These are phyloP conservation scores for Neomonachus schauinslandi DNA, from an alignment of 2,113 vertebrate species.

Conservation along the genomic window DNA sequence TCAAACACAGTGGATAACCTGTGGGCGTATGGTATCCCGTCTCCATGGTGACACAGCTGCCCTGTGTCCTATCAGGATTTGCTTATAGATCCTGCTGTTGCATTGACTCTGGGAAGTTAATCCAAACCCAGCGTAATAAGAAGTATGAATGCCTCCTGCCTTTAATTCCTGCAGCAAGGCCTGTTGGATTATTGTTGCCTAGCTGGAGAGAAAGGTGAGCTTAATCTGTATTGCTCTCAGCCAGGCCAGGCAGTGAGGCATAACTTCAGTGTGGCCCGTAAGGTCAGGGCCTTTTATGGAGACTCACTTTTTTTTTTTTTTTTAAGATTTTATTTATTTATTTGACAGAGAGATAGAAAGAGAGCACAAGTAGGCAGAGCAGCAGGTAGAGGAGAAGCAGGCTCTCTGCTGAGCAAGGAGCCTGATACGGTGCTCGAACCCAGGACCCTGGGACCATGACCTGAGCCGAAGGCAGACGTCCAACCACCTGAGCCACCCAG, in stretches of 20 bases:
- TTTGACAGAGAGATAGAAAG: no score
- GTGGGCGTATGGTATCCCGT: conserved; percentile 42
- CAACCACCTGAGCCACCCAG: no score
- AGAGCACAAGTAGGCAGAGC: no score
- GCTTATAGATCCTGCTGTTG: conserved; percentile 66
- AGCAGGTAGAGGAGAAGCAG: no score
- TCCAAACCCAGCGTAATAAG: conserved; percentile 66
- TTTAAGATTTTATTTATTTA: no score
- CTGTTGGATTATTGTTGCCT: neutral
- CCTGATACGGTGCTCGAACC: no score
- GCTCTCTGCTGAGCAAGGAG: no score
- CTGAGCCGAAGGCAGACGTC: no score
- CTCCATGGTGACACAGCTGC: conserved; percentile 67
- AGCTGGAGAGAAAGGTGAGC: neutral
- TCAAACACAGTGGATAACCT: conserved; percentile 42
- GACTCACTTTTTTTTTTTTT: neutral
- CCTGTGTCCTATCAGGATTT: conserved; percentile 57
- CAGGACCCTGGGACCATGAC: no score
- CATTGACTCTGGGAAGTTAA: conserved; percentile 71
- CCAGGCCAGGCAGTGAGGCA: neutral
- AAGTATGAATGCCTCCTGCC: conserved; percentile 31
- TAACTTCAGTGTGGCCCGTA: neutral
- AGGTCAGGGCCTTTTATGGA: neutral
- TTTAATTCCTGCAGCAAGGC: conserved; percentile 12
- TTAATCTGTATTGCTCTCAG: neutral